Evolutionary conservation across 2,113 vertebrate species (phyloP).

Genomic region (Rynchops niger): DNA sequence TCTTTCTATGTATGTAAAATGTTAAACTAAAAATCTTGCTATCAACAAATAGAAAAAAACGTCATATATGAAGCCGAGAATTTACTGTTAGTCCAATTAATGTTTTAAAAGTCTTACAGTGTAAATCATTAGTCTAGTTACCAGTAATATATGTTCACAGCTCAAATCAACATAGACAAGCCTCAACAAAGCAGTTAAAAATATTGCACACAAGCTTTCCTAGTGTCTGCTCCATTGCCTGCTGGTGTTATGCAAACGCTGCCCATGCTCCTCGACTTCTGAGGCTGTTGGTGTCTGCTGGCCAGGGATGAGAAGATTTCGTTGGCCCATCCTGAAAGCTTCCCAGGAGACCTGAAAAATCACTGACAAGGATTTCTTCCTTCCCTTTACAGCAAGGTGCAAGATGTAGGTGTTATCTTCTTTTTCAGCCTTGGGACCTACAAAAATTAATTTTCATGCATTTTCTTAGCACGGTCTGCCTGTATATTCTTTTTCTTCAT

Average conservation of each 20-base stretch:
- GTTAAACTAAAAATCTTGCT: not conserved
- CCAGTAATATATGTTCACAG: not conserved
- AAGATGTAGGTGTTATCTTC: not conserved
- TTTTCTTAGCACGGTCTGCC: not conserved
- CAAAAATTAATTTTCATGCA: not conserved
- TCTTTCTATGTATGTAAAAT: not conserved
- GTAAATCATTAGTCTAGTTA: not conserved
- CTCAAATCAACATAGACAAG: not conserved
- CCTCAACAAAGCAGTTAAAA: rapidly evolving
- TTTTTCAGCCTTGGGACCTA: not conserved
- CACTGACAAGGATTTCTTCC: not conserved
- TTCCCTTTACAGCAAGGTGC: not conserved
- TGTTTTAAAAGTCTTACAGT: not conserved
- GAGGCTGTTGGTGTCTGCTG: not conserved
- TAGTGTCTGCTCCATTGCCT: not conserved
- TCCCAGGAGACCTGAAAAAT: not conserved
- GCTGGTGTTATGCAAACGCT: not conserved
- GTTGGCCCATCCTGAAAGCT: not conserved
- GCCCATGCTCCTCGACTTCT: not conserved
- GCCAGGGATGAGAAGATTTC: not conserved
- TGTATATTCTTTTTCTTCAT: not conserved
- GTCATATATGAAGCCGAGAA: not conserved
- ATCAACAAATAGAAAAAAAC: not conserved
- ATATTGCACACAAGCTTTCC: not conserved
- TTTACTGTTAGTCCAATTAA: not conserved